Base-by-base conservation (phyloP, 2,888 invertebrate genomes). In the Mactromeris polynyma region DNA sequence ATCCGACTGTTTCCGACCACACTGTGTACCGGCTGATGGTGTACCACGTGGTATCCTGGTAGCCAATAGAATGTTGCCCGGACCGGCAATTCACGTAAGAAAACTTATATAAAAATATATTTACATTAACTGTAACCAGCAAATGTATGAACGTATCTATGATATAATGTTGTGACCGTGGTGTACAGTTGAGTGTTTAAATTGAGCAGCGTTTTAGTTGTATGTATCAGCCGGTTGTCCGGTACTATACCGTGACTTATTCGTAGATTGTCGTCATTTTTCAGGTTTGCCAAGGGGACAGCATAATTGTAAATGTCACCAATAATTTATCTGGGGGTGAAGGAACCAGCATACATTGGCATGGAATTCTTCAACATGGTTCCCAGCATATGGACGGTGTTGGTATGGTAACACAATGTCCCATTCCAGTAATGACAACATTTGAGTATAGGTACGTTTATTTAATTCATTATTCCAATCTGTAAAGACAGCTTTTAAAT, bases 281-380 rank as follows among this genome's bases (percentile, higher is more conserved):
- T 36, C 7, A 98, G 98, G 98, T 99, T 0, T 99, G 99, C 96
- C 97, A 98, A 94, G 98, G 98, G n/a, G 99, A 99, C 95, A 97
- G 97, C 42, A 97, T 99, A 3, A 97, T 98, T 38, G 98, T 98
- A 0, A 98, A 98, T 95, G 98, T 99, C 9, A 97, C 98, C 92
- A 99, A 99, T 95, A 97, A 97, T 89, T 96, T 99, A 96, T 90
- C 93, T 11, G 97, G 98, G 95, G 98, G 98, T 0, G 98, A 98
- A 96, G 98, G 98, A 36, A 98, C 98, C 0, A 98, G 98, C 0
- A 98, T 99, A 36, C 99, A 99, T 95, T 99, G 99, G 99, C 99
- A 99, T 95, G 99, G 99, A 0, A 90, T 95, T 3, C 92, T 92
- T 0, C 96, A 96, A 89, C 83, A 86, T 40, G 94, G 92, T n/a